Evolutionary conservation across 2,797 vertebrate species (phyloP).

Genomic region (Tenualosa thibaudeaui): DNA sequence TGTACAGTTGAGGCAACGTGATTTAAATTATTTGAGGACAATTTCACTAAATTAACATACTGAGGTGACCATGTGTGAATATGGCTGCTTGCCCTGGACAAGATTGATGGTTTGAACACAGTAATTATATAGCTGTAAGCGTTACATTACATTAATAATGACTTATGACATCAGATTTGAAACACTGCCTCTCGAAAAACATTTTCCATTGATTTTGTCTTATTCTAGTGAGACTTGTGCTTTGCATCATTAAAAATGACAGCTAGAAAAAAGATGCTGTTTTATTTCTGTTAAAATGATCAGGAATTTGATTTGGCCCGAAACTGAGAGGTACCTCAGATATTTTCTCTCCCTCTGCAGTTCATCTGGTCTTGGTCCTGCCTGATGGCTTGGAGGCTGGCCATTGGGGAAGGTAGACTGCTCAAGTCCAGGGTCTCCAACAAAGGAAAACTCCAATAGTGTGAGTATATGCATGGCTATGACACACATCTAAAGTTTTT

Average conservation of each 20-base stretch:
- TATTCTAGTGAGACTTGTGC: background rate
- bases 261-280: background rate
- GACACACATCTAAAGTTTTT: background rate
- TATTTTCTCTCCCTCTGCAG: background rate
- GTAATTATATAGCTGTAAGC: background rate
- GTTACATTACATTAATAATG: background rate
- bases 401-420: background rate
- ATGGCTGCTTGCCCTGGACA: background rate
- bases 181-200: background rate
- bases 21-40: background rate
- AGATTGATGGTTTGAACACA: constrained; percentile 5
- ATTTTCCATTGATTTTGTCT: background rate
- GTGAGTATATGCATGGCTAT: background rate
- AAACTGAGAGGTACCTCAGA: background rate
- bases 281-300: background rate
- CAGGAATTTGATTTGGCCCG: background rate
- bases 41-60: background rate
- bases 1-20: background rate
- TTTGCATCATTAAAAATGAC: background rate
- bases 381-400: background rate
- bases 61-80: background rate
- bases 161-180: constrained; percentile 9
- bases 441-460: background rate
- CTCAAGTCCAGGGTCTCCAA: background rate
- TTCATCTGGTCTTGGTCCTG: background rate